Conservation (phyloP, 2,888 invertebrate species). For the Prosopocoilus inquinatus region DNA sequence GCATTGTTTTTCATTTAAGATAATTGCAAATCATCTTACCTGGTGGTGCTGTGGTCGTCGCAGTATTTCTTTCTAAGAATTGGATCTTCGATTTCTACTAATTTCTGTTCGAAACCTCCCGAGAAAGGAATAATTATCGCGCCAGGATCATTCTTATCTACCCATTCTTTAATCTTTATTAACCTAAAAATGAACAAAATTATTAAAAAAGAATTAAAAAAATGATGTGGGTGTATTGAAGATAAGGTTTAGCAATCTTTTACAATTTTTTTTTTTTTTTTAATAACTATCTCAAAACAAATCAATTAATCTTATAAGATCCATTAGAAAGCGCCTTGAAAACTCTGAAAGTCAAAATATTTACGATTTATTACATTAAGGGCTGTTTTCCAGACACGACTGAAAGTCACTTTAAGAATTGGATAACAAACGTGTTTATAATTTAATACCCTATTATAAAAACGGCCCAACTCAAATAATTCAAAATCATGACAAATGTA, state of each 20-base stretch:
- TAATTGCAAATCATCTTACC: conserved; percentile 56
- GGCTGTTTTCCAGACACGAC: no score
- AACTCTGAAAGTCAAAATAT: no score
- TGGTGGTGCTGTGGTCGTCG: conserved; percentile 78
- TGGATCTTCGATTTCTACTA: conserved; percentile 79
- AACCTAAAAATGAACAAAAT: conserved; percentile 61
- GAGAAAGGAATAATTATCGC: conserved; percentile 94
- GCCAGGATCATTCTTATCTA: conserved; percentile 95
- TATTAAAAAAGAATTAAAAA: neutral
- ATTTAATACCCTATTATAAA: no score
- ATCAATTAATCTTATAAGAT: no score
- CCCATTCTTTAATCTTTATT: conserved; percentile 97
- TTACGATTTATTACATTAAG: no score
- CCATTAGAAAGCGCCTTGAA: no score
- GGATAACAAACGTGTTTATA: no score
- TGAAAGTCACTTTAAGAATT: no score
- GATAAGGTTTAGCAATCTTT: neutral
- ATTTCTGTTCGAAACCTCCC: conserved; percentile 83
- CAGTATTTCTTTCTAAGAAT: conserved; percentile 73
- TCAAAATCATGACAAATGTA: no score
- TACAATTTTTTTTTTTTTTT: no score
- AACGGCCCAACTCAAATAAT: no score
- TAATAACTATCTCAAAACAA: no score
- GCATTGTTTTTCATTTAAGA: neutral
- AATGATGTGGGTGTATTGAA: neutral